A percentile compares a stretch with the other conserved stretches of the same genome.
Conservation (phyloP, 35 echinoderm and acorn worm species). For the Apostichopus japonicus region DNA sequence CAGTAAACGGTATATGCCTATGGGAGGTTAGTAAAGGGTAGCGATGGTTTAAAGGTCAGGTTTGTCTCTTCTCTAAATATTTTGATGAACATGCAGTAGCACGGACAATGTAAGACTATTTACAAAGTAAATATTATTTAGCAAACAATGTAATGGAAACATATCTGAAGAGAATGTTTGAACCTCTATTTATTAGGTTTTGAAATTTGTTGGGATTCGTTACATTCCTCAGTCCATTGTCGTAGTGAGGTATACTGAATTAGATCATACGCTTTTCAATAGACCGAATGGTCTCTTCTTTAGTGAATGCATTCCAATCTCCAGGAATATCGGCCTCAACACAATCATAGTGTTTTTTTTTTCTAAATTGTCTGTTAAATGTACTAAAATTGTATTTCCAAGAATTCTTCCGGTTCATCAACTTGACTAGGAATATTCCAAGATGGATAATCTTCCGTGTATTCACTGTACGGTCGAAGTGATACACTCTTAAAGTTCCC, state of each 20-base stretch:
- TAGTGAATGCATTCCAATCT: neutral
- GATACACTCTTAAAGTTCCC: too few species aligned
- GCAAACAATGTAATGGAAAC: too few species aligned
- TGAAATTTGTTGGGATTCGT: too few species aligned
- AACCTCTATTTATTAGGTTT: too few species aligned
- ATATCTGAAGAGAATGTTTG: too few species aligned
- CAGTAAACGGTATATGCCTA: too few species aligned
- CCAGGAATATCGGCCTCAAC: neutral
- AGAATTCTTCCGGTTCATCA: conserved; percentile 33
- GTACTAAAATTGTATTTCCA: conserved; percentile 28
- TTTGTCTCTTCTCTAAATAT: too few species aligned
- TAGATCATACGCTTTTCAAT: conserved; percentile 18
- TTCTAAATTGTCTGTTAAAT: conserved; percentile 29
- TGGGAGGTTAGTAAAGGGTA: too few species aligned
- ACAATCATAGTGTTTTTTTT: conserved; percentile 25
- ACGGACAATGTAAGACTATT: too few species aligned
- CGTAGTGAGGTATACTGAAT: neutral
- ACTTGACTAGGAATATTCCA: conserved; percentile 15
- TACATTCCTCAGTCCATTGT: neutral
- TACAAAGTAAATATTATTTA: too few species aligned
- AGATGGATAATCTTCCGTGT: conserved; percentile 30
- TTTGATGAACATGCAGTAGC: too few species aligned
- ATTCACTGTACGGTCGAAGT: conserved; percentile 44
- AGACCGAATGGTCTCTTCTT: conserved; percentile 20
- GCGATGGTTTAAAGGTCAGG: too few species aligned